phyloP scores from a whole-genome alignment of 2,888 invertebrate genomes.

The Alsophila aescularia region DNA sequence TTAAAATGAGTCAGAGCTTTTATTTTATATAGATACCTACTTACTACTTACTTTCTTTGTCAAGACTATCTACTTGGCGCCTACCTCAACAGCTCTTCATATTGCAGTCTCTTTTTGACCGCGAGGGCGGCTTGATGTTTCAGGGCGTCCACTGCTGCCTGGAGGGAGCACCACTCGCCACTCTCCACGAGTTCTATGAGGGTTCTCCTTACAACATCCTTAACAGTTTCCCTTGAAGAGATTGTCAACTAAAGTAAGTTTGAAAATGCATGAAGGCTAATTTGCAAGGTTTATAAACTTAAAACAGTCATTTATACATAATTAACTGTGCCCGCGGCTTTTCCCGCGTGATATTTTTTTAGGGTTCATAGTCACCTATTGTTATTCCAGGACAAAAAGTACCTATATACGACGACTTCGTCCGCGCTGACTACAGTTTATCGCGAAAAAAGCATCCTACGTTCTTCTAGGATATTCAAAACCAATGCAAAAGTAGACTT shows the following conservation, averaged over 20 bases:
- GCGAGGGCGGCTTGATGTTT: constrained; percentile 46
- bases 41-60: neutral
- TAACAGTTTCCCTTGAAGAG: constrained; percentile 55
- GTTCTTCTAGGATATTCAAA: too few relatives aligned
- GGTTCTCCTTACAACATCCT: constrained; percentile 56
- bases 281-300: too few relatives aligned
- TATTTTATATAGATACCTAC: neutral
- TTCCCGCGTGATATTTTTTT: too few relatives aligned
- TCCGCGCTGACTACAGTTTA: too few relatives aligned
- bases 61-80: neutral
- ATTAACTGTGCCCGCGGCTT: too few relatives aligned
- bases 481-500: too few relatives aligned
- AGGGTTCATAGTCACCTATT: too few relatives aligned
- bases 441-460: too few relatives aligned
- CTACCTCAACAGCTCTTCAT: constrained; percentile 56
- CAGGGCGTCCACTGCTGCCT: constrained; percentile 48
- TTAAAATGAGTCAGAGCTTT: neutral
- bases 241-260: neutral
- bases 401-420: too few relatives aligned
- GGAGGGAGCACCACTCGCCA: constrained; percentile 55
- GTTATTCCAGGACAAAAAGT: too few relatives aligned
- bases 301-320: too few relatives aligned
- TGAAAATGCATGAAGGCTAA: neutral
- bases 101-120: constrained; percentile 39
- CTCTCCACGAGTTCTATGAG: constrained; percentile 61